Evolutionary conservation across 2,797 vertebrate species (phyloP).

Genomic region (Choloepus didactylus): DNA sequence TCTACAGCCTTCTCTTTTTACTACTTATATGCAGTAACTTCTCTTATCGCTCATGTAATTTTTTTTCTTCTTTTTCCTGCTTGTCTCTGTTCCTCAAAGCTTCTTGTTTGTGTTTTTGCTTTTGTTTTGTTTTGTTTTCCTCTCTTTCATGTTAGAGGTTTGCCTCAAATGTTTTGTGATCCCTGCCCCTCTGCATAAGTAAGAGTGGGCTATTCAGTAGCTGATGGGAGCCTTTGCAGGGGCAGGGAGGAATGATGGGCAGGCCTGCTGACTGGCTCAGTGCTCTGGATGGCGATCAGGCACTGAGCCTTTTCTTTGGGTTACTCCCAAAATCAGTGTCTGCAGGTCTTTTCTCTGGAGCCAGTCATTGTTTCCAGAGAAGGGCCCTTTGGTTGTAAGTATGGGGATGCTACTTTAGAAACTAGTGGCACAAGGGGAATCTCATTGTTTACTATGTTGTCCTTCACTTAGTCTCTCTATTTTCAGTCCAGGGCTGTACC

Average conservation of each 20-base stretch:
- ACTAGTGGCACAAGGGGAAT: neutral
- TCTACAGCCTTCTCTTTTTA: neutral
- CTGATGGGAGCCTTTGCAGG: neutral
- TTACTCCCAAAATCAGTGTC: neutral
- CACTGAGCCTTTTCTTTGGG: neutral
- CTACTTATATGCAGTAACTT: neutral
- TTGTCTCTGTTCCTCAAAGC: too few species aligned
- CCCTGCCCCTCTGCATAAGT: neutral
- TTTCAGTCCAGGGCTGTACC: neutral
- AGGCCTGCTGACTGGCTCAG: too few species aligned
- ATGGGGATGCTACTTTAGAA: neutral
- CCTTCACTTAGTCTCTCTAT: neutral
- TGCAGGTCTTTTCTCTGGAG: neutral
- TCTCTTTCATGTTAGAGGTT: neutral
- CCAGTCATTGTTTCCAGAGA: neutral
- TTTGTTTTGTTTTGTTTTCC: neutral
- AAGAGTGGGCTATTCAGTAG: neutral
- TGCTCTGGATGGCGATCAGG: neutral
- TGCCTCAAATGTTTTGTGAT: neutral
- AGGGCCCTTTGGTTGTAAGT: neutral
- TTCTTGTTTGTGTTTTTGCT: neutral
- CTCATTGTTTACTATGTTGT: neutral
- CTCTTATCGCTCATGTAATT: neutral
- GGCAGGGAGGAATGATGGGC: neutral
- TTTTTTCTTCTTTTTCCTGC: neutral